Evolutionary conservation across 2,113 vertebrate genomes (phyloP).

Genomic region (Fregata magnificens): DNA sequence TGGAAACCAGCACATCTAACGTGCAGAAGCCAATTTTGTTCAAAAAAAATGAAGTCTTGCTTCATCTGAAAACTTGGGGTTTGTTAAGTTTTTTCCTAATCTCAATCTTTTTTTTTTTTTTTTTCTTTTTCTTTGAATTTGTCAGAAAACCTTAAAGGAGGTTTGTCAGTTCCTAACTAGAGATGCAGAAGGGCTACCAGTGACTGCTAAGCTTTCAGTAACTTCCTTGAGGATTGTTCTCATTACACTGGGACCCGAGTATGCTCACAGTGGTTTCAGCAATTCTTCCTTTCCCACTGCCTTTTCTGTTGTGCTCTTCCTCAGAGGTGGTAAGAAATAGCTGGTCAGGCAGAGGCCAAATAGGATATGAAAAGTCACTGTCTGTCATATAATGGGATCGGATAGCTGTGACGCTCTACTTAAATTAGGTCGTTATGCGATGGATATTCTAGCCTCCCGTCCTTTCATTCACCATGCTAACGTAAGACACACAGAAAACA

Average conservation of each 20-base stretch:
- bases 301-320: background rate
- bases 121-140: background rate
- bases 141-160: background rate
- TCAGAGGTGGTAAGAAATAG: background rate
- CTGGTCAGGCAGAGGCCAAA: background rate
- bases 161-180: background rate
- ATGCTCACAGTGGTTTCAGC: background rate
- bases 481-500: background rate
- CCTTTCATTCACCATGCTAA: background rate
- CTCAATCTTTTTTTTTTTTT: background rate
- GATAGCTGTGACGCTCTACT: background rate
- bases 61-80: background rate
- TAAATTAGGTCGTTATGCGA: accelerated
- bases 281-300: background rate
- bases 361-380: background rate
- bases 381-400: background rate
- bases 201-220: background rate
- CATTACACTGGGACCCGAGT: background rate
- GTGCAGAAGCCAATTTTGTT: background rate
- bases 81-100: background rate
- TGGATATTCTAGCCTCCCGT: background rate
- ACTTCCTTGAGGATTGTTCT: background rate
- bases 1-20: background rate
- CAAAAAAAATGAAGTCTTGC: background rate
- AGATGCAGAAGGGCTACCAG: background rate